Conservation (phyloP, 2,113 vertebrate genomes). For the Sprattus sprattus region DNA sequence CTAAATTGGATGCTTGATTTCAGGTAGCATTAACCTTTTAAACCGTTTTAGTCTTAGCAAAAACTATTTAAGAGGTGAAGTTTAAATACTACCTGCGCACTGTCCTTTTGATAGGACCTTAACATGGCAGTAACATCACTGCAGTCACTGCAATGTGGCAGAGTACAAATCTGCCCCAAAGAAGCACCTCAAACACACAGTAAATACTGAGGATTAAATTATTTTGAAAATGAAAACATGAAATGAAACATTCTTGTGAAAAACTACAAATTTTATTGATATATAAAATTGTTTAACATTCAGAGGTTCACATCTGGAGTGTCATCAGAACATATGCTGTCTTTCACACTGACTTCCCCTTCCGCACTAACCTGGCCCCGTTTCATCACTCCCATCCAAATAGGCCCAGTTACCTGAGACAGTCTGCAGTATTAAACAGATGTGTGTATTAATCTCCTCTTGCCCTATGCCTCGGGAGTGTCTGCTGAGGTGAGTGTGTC, state of each 20-base stretch:
- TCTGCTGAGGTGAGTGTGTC: constrained; percentile 25
- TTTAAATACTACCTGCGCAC: not conserved
- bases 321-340: not conserved
- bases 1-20: not conserved
- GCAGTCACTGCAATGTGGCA: not conserved
- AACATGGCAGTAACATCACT: too few species aligned
- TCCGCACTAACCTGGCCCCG: not conserved
- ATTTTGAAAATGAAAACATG: too few species aligned
- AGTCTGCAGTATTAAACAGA: not conserved
- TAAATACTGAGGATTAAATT: not conserved
- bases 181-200: not conserved
- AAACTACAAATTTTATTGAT: not conserved
- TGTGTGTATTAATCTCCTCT: not conserved
- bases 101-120: not conserved
- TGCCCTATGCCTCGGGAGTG: not conserved
- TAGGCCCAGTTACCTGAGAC: not conserved
- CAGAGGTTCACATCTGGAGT: not conserved
- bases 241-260: not conserved
- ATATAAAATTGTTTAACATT: not conserved
- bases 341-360: not conserved
- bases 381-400: not conserved
- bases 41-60: not conserved
- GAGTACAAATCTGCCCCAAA: not conserved
- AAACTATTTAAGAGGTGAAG: not conserved
- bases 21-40: not conserved